Conservation (phyloP, 2,888 invertebrate species). For the Apamea crenata region DNA sequence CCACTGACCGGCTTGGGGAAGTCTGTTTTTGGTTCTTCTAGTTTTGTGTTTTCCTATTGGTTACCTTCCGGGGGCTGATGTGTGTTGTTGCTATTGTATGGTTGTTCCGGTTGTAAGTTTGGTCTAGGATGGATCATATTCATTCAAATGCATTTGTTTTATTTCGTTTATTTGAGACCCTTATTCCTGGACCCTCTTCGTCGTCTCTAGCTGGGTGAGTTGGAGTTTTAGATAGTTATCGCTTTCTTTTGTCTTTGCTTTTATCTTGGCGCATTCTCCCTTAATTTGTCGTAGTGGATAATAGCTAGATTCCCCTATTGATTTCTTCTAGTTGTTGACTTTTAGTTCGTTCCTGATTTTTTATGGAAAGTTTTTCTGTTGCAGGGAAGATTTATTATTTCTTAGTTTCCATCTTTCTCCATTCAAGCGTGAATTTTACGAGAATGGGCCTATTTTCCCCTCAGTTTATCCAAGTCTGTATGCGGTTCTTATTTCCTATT, state of each 20-base stretch:
- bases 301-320: too few relatives aligned
- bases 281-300: too few relatives aligned
- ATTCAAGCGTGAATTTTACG: neutral
- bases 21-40: neutral
- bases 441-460: neutral
- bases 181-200: neutral
- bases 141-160: too few relatives aligned
- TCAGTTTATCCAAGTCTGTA: too few relatives aligned
- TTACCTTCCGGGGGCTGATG: neutral
- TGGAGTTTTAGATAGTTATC: neutral
- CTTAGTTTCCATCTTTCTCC: too few relatives aligned
- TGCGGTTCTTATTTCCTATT: neutral
- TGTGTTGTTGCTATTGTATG: neutral
- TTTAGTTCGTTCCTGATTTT: too few relatives aligned
- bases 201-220: neutral
- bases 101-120: neutral
- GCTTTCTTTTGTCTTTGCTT: neutral
- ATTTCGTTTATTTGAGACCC: too few relatives aligned
- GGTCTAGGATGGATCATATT: too few relatives aligned
- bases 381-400: too few relatives aligned
- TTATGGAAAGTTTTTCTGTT: too few relatives aligned
- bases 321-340: too few relatives aligned
- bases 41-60: neutral
- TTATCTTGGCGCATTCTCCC: neutral
- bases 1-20: neutral